Percentiles rank a stretch among this genome's conserved stretches.
These are phyloP conservation scores for Drosophila algonquin DNA, from an alignment of 2,888 invertebrate genomes.

Conservation along the genomic window DNA sequence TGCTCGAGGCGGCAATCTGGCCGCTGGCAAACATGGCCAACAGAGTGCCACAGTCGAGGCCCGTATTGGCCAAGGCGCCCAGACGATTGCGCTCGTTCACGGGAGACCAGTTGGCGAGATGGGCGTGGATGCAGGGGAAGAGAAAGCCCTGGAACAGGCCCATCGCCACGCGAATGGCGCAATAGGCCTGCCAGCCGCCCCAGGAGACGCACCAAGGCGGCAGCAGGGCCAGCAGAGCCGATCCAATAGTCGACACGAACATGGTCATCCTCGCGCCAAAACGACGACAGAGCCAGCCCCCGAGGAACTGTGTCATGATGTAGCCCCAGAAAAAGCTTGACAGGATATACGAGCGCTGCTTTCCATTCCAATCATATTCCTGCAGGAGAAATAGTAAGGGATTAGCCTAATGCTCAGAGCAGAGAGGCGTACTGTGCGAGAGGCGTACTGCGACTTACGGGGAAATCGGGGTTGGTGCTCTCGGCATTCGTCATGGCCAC, in stretches of 20 bases:
- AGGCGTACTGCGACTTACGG: conserved; percentile 84
- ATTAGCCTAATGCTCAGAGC: not conserved
- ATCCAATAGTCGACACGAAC: conserved; percentile 86
- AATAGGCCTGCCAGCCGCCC: conserved; percentile 87
- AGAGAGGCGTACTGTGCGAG: not conserved
- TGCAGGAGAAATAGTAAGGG: conserved; percentile 29
- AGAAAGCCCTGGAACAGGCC: conserved; percentile 88
- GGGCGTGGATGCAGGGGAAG: conserved; percentile 87
- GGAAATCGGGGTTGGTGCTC: conserved; percentile 84
- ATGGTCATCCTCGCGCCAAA: conserved; percentile 88
- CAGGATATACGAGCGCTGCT: conserved; percentile 86
- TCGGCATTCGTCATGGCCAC: conserved; percentile 89
- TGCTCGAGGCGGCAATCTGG: conserved; percentile 85
- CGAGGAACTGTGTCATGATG: conserved; percentile 86
- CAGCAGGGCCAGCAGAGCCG: conserved; percentile 87
- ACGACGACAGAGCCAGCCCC: conserved; percentile 88
- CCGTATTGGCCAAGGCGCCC: conserved; percentile 86
- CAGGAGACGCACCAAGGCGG: conserved; percentile 88
- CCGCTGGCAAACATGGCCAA: conserved; percentile 88
- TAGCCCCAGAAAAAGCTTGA: conserved; percentile 93
- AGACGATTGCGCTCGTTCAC: conserved; percentile 86
- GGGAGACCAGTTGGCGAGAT: conserved; percentile 89
- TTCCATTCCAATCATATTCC: conserved; percentile 84
- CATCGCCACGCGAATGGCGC: conserved; percentile 86
- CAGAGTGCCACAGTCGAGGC: conserved; percentile 88